These are phyloP conservation scores for Archaeoteleia sp. DNA, from an alignment of 2,888 invertebrate genomes.

Conservation along the genomic window DNA sequence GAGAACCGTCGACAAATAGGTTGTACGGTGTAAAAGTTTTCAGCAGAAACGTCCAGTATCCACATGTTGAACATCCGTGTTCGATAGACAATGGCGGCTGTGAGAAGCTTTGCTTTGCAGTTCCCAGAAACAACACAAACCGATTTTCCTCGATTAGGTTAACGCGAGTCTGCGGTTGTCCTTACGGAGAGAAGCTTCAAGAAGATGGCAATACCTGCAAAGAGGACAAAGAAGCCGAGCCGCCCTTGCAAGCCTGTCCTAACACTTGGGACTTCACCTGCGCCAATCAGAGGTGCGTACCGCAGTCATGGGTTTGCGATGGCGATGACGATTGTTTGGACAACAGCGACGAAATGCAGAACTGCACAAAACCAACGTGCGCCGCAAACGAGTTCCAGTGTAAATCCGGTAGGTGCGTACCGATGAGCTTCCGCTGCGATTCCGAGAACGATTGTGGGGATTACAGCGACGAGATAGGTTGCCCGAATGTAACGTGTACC, in stretches of 20 bases:
- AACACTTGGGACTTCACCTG: conserved; percentile 96
- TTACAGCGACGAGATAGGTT: conserved; percentile 94
- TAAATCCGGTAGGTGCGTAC: conserved; percentile 93
- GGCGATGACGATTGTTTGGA: conserved; percentile 97
- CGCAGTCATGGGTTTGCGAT: conserved; percentile 96
- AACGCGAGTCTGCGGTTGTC: conserved; percentile 89
- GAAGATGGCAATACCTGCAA: conserved; percentile 84
- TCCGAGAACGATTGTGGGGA: conserved; percentile 97
- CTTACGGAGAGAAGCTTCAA: conserved; percentile 90
- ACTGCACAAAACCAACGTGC: conserved; percentile 96
- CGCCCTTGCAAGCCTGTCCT: conserved; percentile 91
- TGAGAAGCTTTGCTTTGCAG: conserved; percentile 95
- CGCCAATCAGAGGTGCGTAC: conserved; percentile 90
- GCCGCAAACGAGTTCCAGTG: conserved; percentile 94
- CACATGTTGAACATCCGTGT: conserved; percentile 87
- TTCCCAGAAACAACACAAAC: conserved; percentile 79
- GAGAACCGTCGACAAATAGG: conserved; percentile 92
- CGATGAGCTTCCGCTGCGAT: conserved; percentile 94
- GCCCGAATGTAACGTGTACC: conserved; percentile 94
- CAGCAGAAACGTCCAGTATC: conserved; percentile 84
- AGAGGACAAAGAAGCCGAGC: conserved; percentile 89
- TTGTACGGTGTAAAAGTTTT: conserved; percentile 94
- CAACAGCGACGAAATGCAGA: conserved; percentile 95
- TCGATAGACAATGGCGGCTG: conserved; percentile 91
- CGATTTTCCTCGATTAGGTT: conserved; percentile 74